Evolutionary conservation across 2,113 vertebrate species (phyloP), one percentile per base, ranked within the genome.

Genomic region (Chauna torquata): DNA sequence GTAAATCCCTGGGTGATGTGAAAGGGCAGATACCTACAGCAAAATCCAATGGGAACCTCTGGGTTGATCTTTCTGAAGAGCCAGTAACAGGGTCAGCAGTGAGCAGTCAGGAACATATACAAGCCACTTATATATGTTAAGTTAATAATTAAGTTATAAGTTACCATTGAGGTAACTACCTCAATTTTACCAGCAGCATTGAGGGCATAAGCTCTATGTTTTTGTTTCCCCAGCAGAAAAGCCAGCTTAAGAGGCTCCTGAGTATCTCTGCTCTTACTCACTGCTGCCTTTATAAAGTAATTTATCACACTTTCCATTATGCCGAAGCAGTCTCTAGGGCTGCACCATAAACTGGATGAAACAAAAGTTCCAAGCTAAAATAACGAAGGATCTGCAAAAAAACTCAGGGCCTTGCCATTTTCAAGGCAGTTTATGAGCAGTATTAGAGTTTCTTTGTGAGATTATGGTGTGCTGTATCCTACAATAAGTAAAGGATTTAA

Each of bases 301-400:
- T 84, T 88, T 72, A 44, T 86, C 80, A 84, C 38, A 62, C 61
- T 68, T 89, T 47, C 47, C 40, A 30, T 91, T 84, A 59, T 52
- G n/a, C 61, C 77, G 82, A 89, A 89, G 64, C 65, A 74, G 38
- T 71, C 59, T 92, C 83, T n/a, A 68, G 52, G 76, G 55, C 45
- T 3, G 4, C 59, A 64, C 50, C 38, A 68, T 82, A 30, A 89
- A 84, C 65, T 84, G 59, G 42, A 72, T 38, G 65, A 79, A 47
- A 89, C 57, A 65, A 79, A 92, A 72, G 25, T 84, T 80, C 89
- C 50, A 75, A 78, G n/a, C 82, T 81, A 76, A 90, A 93, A 72
- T 49, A 52, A 88, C 81, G 61, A 78, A 92, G 47, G 68, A 83
- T 69, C n/a, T 86, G 64, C 49, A 75, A 82, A 82, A 87, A 87